A percentile compares a stretch with the other conserved stretches of the same genome.
Conservation (phyloP, 2,113 vertebrate species). For the Salvelinus fontinalis region DNA sequence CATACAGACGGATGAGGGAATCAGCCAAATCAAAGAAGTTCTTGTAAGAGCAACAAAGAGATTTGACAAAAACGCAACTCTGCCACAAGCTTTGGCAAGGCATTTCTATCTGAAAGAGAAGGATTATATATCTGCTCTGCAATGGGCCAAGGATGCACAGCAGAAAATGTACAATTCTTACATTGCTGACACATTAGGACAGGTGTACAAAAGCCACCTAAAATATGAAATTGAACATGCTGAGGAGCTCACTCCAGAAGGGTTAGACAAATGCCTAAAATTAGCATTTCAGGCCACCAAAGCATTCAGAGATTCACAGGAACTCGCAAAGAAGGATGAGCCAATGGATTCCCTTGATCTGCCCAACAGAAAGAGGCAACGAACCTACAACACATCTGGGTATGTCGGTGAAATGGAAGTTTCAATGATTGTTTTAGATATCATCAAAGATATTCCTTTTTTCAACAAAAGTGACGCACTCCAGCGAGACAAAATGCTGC, state of each 20-base stretch:
- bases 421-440: constrained; percentile 36
- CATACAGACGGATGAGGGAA: constrained; percentile 19
- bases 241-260: constrained; percentile 25
- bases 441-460: constrained; percentile 21
- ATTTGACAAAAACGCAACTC: constrained; percentile 56
- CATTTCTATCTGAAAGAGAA: constrained; percentile 43
- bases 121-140: constrained; percentile 43
- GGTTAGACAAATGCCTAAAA: constrained; percentile 22
- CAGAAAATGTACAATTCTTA: constrained; percentile 47
- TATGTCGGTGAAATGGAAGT: constrained; percentile 49
- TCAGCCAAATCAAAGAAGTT: constrained; percentile 31
- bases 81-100: constrained; percentile 57
- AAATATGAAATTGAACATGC: constrained; percentile 27
- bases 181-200: constrained; percentile 56
- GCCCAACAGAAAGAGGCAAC: constrained; percentile 19
- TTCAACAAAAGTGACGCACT: constrained; percentile 19
- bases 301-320: constrained; percentile 50
- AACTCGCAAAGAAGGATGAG: constrained; percentile 37
- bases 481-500: constrained; percentile 35
- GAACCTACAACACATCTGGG: constrained; percentile 46
- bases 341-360: constrained; percentile 22
- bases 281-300: constrained; percentile 38
- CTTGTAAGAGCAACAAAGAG: constrained; percentile 32
- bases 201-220: constrained; percentile 43
- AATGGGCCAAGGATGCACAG: constrained; percentile 48